These are phyloP conservation scores for Eristalis tenax DNA, from an alignment of 2,888 invertebrate species.

Conservation along the genomic window DNA sequence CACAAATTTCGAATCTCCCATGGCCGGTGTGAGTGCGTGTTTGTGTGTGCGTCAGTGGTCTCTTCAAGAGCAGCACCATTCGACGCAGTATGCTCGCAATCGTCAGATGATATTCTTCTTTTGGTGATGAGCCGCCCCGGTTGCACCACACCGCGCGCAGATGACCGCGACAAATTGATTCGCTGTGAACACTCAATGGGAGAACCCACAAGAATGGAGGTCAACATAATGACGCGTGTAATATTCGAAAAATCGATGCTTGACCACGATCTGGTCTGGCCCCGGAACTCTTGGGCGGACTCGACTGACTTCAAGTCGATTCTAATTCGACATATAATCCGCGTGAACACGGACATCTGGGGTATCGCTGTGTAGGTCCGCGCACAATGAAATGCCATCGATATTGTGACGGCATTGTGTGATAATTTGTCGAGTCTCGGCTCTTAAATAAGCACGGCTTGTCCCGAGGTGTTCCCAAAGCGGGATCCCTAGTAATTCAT, in stretches of 20 bases:
- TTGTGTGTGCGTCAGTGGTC: neutral
- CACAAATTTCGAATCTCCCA: constrained; percentile 66
- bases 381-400: constrained; percentile 25
- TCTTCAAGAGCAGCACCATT: neutral
- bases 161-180: constrained; percentile 68
- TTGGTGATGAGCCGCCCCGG: constrained; percentile 32
- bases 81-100: neutral
- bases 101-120: constrained; percentile 2
- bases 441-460: constrained; percentile 48
- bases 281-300: neutral
- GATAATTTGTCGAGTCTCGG: constrained; percentile 55
- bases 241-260: constrained; percentile 68
- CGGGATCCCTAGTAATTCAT: constrained; percentile 50
- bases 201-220: constrained; percentile 64
- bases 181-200: constrained; percentile 34
- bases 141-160: constrained; percentile 41
- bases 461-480: constrained; percentile 1
- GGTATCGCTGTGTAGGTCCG: constrained; percentile 18
- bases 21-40: constrained; percentile 11
- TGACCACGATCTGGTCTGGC: constrained; percentile 61
- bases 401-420: constrained; percentile 46
- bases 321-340: constrained; percentile 45
- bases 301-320: neutral
- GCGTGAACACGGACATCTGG: constrained; percentile 55
- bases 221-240: constrained; percentile 71